Percentiles rank a stretch among this genome's conserved stretches.
Evolutionary conservation across 2,888 invertebrate genomes (phyloP).

Genomic region (Rhorus exstirpatorius): DNA sequence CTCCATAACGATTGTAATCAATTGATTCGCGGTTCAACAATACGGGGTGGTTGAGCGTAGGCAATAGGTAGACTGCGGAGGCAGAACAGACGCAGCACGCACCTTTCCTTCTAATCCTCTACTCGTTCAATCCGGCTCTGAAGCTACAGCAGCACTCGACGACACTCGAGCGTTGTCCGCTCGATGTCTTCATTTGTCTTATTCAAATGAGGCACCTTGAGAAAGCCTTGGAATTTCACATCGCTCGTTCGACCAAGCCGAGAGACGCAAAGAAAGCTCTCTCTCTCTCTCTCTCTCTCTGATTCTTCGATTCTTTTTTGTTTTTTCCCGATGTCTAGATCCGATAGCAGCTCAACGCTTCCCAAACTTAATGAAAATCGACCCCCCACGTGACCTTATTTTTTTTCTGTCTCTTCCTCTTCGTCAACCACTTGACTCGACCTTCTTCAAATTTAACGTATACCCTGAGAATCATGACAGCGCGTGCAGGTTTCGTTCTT

Average conservation of each 20-base stretch:
- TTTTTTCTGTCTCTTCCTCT: background rate
- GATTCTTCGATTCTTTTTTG: background rate
- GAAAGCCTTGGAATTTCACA: slow-evolving; percentile 54
- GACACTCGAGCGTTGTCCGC: slow-evolving; percentile 70
- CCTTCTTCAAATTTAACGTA: slow-evolving; percentile 51
- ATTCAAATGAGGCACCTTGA: slow-evolving; percentile 77
- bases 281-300: background rate
- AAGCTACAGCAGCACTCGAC: slow-evolving; percentile 50
- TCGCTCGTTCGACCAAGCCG: slow-evolving; percentile 18
- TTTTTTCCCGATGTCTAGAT: background rate
- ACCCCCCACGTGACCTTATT: slow-evolving; percentile 30
- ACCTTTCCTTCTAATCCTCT: slow-evolving; percentile 56
- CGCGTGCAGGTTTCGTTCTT: slow-evolving; percentile 3
- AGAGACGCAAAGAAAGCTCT: slow-evolving; percentile 8
- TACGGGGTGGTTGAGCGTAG: slow-evolving; percentile 70
- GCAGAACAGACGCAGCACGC: slow-evolving; percentile 6
- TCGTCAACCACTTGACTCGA: slow-evolving; percentile 25
- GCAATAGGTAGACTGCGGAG: slow-evolving; percentile 51
- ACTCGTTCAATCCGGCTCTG: slow-evolving; percentile 56
- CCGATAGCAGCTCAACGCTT: slow-evolving; percentile 11
- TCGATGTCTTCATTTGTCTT: slow-evolving; percentile 82
- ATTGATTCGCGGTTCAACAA: slow-evolving; percentile 78
- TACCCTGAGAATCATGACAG: background rate
- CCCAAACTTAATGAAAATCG: slow-evolving; percentile 53
- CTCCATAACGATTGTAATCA: slow-evolving; percentile 82